phyloP scores from a whole-genome alignment of 2,113 vertebrate genomes.

The Patagioenas fasciata region DNA sequence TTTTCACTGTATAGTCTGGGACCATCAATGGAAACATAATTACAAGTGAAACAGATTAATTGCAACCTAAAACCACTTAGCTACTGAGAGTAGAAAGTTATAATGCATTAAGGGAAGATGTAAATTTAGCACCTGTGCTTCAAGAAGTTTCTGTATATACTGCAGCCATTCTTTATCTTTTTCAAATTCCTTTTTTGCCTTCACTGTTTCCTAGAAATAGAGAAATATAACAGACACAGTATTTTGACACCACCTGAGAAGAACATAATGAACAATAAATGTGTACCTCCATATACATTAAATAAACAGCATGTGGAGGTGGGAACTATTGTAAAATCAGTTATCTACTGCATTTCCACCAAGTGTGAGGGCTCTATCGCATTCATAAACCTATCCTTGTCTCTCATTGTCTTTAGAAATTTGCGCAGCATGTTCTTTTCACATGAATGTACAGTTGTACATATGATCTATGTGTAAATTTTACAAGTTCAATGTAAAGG shows the following conservation, averaged over 20 bases:
- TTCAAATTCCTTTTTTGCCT: slow-evolving; percentile 67
- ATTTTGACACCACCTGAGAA: not conserved
- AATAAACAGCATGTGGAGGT: not conserved
- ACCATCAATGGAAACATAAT: not conserved
- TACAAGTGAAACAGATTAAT: not conserved
- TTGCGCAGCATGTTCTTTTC: not conserved
- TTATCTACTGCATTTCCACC: not conserved
- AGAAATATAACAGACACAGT: not conserved
- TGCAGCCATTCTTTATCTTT: slow-evolving; percentile 85
- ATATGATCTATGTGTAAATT: not conserved
- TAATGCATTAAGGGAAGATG: not conserved
- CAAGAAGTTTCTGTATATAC: slow-evolving; percentile 81
- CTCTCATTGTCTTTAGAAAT: not conserved
- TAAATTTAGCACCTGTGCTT: slow-evolving; percentile 82
- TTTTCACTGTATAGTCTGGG: not conserved
- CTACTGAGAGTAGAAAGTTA: not conserved
- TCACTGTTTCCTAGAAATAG: slow-evolving; percentile 73
- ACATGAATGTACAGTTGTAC: not conserved
- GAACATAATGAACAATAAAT: not conserved
- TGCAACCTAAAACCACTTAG: not conserved
- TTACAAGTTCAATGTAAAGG: not conserved
- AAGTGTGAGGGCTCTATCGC: not conserved
- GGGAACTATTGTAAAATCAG: not conserved
- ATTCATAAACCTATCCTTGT: not conserved
- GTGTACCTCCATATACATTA: not conserved